Evolutionary conservation across 2,888 invertebrate genomes (phyloP), one percentile per base, ranked within the genome.

Genomic region (Mythimna pallens): DNA sequence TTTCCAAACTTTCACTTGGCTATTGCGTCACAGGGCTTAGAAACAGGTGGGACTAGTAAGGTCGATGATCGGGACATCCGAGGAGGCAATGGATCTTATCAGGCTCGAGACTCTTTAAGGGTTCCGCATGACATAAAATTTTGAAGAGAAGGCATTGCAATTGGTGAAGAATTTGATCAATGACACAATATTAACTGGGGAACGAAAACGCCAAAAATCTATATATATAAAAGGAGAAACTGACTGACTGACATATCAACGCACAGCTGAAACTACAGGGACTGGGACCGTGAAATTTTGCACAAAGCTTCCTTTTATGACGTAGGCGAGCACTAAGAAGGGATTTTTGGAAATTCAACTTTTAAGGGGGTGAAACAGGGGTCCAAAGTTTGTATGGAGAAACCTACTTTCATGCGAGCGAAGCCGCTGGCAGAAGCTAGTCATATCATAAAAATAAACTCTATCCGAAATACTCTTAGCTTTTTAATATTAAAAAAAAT

Each of bases 1-100:
- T 87, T 87, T 89, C 87, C 82, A 84, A 89, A 89, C 90, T 89
- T 89, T 89, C 90, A 89, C 88, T 87, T 66, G 63, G 67, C 75
- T 43, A 77, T 89, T 87, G 85, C 88, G 80, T 82, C 86, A 85
- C 83, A 73, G 83, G 78, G 74, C 66, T 72, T 78, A 65, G 67
- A 65, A 52, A 75, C 68, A 59, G 66, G 68, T 79, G 69, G 36
- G 54, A 70, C 77, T 50, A 66, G 76, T 47, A 57, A 67, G 83
- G 85, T 85, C 85, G 70, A 74, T 78, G 81, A 72, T 75, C 85
- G 73, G 62, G 50, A 65, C 47, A 50, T 59, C 62, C 43, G 47
- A 74, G 14, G 58, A 34, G 36, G 52, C 25, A 52, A 70, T 65
- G 22, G 66, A 74, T 73, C 22, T 68, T 68, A 68, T 61, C 43